Base-by-base conservation (phyloP, 2,888 invertebrate species). In the Brachyptera putata region DNA sequence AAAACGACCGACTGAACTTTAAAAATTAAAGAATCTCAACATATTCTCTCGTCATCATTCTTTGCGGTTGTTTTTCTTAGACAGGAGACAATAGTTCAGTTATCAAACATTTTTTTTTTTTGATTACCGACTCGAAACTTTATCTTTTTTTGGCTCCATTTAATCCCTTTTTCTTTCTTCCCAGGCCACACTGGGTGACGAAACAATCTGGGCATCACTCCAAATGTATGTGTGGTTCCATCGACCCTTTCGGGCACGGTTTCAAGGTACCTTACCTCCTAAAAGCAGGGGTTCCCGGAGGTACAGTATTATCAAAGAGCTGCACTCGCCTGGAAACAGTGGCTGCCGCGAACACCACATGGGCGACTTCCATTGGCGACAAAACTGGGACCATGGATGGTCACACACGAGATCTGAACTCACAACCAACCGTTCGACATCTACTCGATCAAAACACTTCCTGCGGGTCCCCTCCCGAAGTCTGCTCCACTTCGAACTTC, bases 231-330 rank as follows among this genome's bases (percentile, higher is more conserved):
- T n/a, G 89, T n/a, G 98, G 97, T 96, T 91, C 96, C 0, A 93
- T 98, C 36, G 98, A 98, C 74, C 96, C 97, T 0, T 98, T 98
- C 73, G 98, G 98, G 0, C 96, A 98, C 73, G 94, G 95, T 0
- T 86, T 92, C 9, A 95, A 95, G 0, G 88, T 95, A 64, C 95
- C 98, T 0, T 95, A 96, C 72, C 74, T 98, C 26, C 78, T 97
- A 25, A 85, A 89, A 60, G 81, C 56, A 85, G 93, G 13, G 94
- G 95, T 0, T 83, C 97, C 86, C 60, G 70, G 75, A 21, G 92
- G 92, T 7, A 88, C 95, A 60, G 87, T 97, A 50, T 94, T 97
- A 71, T n/a, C 95, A 95, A 73, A 78, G 95, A 56, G 91, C n/a
- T 95, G 56, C 95, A 95, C 71, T 95, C 77, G 91, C 93, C 1